These are phyloP conservation scores for Candidula unifasciata DNA, from an alignment of 2,888 invertebrate species.

Conservation along the genomic window DNA sequence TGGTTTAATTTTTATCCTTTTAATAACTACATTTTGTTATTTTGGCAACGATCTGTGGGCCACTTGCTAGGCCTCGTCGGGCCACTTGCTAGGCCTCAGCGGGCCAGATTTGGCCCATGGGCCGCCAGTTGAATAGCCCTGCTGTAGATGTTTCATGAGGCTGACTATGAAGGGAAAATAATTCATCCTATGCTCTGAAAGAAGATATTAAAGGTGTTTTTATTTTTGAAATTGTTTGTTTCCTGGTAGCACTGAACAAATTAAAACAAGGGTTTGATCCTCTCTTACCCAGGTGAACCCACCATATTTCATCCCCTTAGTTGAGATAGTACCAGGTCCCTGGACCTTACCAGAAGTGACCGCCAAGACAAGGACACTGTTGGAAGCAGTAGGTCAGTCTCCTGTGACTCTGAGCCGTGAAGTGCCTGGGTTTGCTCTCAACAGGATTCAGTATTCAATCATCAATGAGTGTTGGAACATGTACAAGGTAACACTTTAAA, in stretches of 20 bases:
- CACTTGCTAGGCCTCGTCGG: too few species aligned
- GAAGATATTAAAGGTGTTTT: too few species aligned
- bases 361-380: constrained; percentile 85
- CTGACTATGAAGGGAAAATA: too few species aligned
- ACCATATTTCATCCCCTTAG: constrained; percentile 95
- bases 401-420: constrained; percentile 91
- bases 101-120: too few species aligned
- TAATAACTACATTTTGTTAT: too few species aligned
- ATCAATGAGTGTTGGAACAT: constrained; percentile 95
- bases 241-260: background rate
- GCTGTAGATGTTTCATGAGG: too few species aligned
- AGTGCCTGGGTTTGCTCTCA: constrained; percentile 94
- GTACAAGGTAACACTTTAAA: constrained; percentile 81
- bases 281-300: constrained; percentile 86
- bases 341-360: constrained; percentile 91
- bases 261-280: background rate
- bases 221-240: background rate
- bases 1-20: too few species aligned
- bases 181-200: too few species aligned
- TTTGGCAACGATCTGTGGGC: too few species aligned
- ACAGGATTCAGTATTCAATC: constrained; percentile 96
- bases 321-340: constrained; percentile 95
- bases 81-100: too few species aligned
- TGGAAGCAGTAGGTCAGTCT: constrained; percentile 93
- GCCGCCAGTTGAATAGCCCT: too few species aligned